These are phyloP conservation scores for Thryonomys swinderianus DNA, from an alignment of 2,113 vertebrate genomes.

Conservation along the genomic window DNA sequence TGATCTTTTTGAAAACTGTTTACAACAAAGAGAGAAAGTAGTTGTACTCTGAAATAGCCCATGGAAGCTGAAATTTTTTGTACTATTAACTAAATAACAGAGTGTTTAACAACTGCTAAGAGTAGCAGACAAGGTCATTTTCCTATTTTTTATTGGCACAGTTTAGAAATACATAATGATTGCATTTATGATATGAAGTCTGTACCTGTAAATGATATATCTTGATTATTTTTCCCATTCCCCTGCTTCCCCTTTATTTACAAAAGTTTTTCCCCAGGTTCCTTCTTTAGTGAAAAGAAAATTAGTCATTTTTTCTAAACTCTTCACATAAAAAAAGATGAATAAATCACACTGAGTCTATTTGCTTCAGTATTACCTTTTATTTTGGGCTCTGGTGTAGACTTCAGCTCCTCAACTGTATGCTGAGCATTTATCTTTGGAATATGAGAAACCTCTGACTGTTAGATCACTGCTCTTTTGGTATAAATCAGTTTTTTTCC, in stretches of 20 bases:
- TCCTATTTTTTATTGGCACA: too few species aligned
- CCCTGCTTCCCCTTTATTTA: too few species aligned
- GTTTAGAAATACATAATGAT: too few species aligned
- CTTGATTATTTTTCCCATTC: too few species aligned
- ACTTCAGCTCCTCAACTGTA: neutral
- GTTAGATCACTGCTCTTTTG: neutral
- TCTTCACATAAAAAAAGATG: constrained; percentile 1
- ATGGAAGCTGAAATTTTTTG: constrained; percentile 16
- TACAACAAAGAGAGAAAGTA: neutral
- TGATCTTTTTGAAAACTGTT: constrained; percentile 5
- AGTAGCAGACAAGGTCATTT: neutral
- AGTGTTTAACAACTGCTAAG: neutral
- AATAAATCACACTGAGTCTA: neutral
- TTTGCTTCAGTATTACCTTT: neutral
- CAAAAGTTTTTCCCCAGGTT: too few species aligned
- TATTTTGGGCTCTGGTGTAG: neutral
- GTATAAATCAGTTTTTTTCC: neutral
- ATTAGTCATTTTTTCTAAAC: neutral
- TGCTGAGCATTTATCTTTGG: neutral
- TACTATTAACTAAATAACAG: neutral
- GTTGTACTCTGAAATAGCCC: neutral
- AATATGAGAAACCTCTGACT: neutral
- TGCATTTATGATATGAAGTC: too few species aligned
- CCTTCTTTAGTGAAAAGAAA: neutral
- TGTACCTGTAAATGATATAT: too few species aligned